phyloP scores from a whole-genome alignment of 1,140 invertebrate genomes.

The Acyrthosiphon pisum region DNA sequence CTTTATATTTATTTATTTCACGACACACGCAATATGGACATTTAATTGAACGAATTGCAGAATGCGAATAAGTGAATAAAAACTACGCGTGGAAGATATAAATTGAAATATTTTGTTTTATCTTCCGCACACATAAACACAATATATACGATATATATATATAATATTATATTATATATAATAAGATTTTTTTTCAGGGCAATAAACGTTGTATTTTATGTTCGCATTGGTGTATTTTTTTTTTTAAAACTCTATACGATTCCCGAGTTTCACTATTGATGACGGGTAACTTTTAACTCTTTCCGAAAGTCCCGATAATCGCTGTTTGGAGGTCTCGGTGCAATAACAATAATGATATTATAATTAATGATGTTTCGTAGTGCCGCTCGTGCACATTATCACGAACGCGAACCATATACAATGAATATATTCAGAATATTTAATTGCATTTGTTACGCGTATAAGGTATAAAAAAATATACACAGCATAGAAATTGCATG shows the following conservation, averaged over 20 bases:
- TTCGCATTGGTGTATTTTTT: background rate
- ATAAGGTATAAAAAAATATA: background rate
- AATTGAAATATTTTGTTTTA: background rate
- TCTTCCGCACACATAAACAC: background rate
- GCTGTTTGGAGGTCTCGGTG: background rate
- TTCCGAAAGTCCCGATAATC: background rate
- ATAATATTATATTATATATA: too few species aligned
- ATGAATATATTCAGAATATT: background rate
- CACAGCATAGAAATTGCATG: background rate
- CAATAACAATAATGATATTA: background rate
- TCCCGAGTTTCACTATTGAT: background rate
- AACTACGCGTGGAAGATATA: background rate
- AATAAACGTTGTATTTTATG: background rate
- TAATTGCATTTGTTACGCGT: background rate
- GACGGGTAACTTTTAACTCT: background rate
- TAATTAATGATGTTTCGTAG: background rate
- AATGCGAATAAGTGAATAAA: background rate
- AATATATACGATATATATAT: background rate
- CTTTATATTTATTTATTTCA: background rate
- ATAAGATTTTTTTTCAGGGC: background rate
- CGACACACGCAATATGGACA: background rate
- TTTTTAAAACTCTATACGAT: background rate
- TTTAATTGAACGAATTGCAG: background rate
- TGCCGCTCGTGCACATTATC: background rate
- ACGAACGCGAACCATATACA: background rate